These are phyloP conservation scores for Sebastes minor DNA, from an alignment of 2,797 vertebrate species.

Conservation along the genomic window DNA sequence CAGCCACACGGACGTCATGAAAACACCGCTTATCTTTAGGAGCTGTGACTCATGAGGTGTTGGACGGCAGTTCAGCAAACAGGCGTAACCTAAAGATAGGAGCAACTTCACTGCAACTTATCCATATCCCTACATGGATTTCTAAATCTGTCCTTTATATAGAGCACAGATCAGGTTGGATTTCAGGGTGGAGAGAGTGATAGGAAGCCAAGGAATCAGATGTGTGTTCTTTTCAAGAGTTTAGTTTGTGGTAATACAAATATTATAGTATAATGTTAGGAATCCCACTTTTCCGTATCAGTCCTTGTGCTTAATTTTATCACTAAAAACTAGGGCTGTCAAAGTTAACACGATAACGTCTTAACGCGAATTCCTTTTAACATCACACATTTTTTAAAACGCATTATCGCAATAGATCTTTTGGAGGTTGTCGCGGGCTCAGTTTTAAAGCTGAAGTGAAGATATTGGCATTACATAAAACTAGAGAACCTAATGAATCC, in stretches of 20 bases:
- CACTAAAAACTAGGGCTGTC: too few relatives aligned
- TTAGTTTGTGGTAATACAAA: background rate
- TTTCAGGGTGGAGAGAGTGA: slow-evolving; percentile 1
- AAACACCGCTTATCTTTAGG: slow-evolving; percentile 63
- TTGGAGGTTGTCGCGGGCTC: too few relatives aligned
- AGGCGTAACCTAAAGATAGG: slow-evolving; percentile 60
- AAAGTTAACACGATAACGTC: too few relatives aligned
- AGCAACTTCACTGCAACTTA: slow-evolving; percentile 25
- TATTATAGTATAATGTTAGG: background rate
- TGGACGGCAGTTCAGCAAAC: slow-evolving; percentile 46
- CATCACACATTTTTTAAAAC: too few relatives aligned
- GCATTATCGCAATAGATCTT: too few relatives aligned
- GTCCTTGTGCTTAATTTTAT: background rate
- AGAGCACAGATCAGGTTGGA: background rate
- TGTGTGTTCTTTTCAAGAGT: background rate
- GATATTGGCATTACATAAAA: background rate
- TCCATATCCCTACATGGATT: slow-evolving; percentile 26
- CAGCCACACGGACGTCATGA: slow-evolving; percentile 27
- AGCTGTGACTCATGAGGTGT: slow-evolving; percentile 62
- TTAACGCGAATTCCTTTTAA: too few relatives aligned
- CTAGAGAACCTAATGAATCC: too few relatives aligned
- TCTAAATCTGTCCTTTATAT: slow-evolving; percentile 20
- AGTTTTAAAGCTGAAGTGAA: background rate
- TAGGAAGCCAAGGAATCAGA: background rate
- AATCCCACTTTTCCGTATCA: background rate